phyloP scores from a whole-genome alignment of 1,140 invertebrate genomes.

The Eumaeus atala region DNA sequence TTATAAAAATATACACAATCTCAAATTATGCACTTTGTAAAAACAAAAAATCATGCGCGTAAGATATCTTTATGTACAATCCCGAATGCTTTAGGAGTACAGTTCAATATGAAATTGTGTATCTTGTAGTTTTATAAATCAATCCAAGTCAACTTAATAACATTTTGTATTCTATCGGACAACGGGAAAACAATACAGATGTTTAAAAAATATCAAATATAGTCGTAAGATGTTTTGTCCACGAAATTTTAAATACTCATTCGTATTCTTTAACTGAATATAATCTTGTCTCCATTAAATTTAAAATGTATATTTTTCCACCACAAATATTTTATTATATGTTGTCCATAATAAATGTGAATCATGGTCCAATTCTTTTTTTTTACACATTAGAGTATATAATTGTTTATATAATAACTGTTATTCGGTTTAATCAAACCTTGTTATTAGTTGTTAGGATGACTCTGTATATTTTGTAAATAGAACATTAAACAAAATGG shows the following conservation, averaged over 20 bases:
- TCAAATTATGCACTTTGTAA: too few species aligned
- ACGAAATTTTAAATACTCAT: neutral
- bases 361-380: conserved; percentile 49
- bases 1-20: too few species aligned
- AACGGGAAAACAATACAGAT: too few species aligned
- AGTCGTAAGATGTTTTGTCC: too few species aligned
- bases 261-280: neutral
- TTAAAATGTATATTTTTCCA: neutral
- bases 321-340: conserved; percentile 1
- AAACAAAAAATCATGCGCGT: too few species aligned
- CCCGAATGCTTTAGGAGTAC: too few species aligned
- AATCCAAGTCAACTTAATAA: too few species aligned
- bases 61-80: too few species aligned
- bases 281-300: neutral
- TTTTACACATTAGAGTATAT: conserved; percentile 29
- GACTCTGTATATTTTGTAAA: conserved; percentile 65
- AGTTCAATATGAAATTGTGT: too few species aligned
- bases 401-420: conserved; percentile 21
- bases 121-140: too few species aligned
- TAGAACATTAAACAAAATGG: conserved; percentile 51
- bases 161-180: too few species aligned
- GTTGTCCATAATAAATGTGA: conserved; percentile 21
- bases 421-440: conserved; percentile 22
- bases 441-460: conserved; percentile 62
- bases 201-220: too few species aligned